phyloP scores from a whole-genome alignment of 2,113 vertebrate species.

The Talpa occidentalis region DNA sequence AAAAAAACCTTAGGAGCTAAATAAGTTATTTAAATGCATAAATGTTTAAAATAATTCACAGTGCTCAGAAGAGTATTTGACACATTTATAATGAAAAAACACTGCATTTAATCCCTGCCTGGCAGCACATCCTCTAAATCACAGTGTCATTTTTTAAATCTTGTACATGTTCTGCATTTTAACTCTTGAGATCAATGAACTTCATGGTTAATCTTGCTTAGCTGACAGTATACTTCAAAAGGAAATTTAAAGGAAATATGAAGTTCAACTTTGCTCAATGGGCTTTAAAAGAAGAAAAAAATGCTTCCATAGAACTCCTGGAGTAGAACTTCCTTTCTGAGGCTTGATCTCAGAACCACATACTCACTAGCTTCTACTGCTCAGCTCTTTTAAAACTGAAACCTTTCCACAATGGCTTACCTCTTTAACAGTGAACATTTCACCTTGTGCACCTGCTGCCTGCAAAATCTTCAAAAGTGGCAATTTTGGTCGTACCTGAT shows the following conservation, averaged over 20 bases:
- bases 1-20: constrained; percentile 79
- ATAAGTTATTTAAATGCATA: constrained; percentile 87
- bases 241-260: constrained; percentile 66
- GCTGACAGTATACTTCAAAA: constrained; percentile 74
- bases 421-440: constrained; percentile 96
- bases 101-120: constrained; percentile 79
- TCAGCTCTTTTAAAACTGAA: not conserved
- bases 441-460: constrained; percentile 94
- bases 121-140: constrained; percentile 78
- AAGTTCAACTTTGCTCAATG: constrained; percentile 41
- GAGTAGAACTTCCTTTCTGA: not conserved
- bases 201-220: constrained; percentile 65
- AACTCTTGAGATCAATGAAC: constrained; percentile 77
- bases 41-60: constrained; percentile 84
- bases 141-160: constrained; percentile 78
- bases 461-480: constrained; percentile 94
- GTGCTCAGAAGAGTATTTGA: constrained; percentile 76
- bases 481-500: constrained; percentile 92
- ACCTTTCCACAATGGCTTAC: constrained; percentile 80
- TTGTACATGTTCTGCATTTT: constrained; percentile 78
- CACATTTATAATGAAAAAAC: constrained; percentile 83
- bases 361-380: not conserved
- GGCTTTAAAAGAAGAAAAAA: constrained; percentile 49
- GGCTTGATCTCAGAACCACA: constrained; percentile 2
- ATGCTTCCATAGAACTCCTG: not conserved